Percentiles rank a stretch among this genome's conserved stretches.
Evolutionary conservation across 1,140 invertebrate species (phyloP).

Genomic region (Gonatopus flavifemur): DNA sequence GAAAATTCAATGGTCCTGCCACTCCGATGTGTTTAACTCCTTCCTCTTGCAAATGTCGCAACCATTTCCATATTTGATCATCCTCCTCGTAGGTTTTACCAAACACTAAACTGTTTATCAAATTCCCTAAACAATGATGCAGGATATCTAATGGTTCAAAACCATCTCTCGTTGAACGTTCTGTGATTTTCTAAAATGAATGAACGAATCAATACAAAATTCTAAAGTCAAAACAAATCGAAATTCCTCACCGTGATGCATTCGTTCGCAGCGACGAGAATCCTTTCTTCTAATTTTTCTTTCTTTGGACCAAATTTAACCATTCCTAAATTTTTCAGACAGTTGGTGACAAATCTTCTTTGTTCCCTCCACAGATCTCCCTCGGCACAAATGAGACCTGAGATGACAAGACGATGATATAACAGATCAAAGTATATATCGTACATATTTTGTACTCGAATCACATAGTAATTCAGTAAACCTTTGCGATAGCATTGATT

Average conservation of each 20-base stretch:
- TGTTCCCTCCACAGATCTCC: slow-evolving; percentile 83
- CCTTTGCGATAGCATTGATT: no score
- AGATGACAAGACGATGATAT: not conserved
- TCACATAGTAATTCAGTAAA: no score
- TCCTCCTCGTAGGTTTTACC: slow-evolving; percentile 68
- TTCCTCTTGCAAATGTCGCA: slow-evolving; percentile 75
- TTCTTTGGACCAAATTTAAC: slow-evolving; percentile 65
- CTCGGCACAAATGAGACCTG: slow-evolving; percentile 81
- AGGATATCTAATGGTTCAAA: slow-evolving; percentile 59
- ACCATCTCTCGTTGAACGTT: slow-evolving; percentile 25
- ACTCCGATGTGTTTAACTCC: slow-evolving; percentile 78
- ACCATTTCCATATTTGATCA: slow-evolving; percentile 73
- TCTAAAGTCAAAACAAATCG: slow-evolving; percentile 1
- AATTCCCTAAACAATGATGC: slow-evolving; percentile 74
- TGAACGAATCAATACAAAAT: slow-evolving; percentile 4
- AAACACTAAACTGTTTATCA: slow-evolving; percentile 76
- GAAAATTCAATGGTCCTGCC: slow-evolving; percentile 78
- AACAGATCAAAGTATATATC: no score
- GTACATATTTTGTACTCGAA: no score
- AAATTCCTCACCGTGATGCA: slow-evolving; percentile 61
- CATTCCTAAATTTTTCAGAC: slow-evolving; percentile 77
- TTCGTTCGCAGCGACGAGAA: slow-evolving; percentile 65
- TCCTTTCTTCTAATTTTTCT: slow-evolving; percentile 67
- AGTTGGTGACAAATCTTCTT: slow-evolving; percentile 70
- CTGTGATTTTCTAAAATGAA: slow-evolving; percentile 39